phyloP scores from a whole-genome alignment of 2,113 vertebrate genomes.

The Dasyprocta punctata region DNA sequence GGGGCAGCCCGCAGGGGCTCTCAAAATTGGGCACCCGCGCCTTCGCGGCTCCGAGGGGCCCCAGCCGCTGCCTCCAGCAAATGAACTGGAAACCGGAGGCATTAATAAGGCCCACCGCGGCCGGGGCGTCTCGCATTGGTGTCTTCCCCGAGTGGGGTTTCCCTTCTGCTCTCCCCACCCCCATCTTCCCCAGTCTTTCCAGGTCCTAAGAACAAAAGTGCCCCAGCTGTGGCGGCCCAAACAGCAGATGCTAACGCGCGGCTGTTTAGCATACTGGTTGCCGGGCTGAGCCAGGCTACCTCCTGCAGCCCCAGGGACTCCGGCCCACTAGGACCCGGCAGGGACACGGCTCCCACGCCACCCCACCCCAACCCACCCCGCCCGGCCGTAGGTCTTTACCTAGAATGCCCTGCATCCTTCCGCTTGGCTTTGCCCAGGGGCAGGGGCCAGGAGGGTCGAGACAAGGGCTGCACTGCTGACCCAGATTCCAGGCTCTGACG shows the following conservation, averaged over 20 bases:
- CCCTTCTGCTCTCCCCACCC: background rate
- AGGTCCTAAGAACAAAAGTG: slow-evolving; percentile 65
- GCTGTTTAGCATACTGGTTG: slow-evolving; percentile 47
- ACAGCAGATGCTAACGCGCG: background rate
- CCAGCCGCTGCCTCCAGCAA: background rate
- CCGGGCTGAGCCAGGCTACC: background rate
- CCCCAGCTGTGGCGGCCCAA: slow-evolving; percentile 57
- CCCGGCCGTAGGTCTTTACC: background rate
- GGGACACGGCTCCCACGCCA: background rate
- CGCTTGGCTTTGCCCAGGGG: background rate
- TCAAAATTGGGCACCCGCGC: background rate
- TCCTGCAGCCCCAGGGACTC: background rate
- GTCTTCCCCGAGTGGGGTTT: background rate
- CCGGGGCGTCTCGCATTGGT: background rate
- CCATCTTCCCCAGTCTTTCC: background rate
- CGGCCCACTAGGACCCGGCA: rapidly evolving
- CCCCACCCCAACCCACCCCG: rapidly evolving
- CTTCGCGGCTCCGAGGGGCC: background rate
- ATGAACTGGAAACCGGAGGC: background rate
- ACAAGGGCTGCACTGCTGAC: background rate
- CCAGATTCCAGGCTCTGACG: background rate
- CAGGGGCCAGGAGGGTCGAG: background rate
- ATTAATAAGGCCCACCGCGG: background rate
- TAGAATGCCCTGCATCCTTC: rapidly evolving
- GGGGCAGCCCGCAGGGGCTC: background rate